Conservation (phyloP, 2,797 vertebrate genomes). For the Morelia viridis region DNA sequence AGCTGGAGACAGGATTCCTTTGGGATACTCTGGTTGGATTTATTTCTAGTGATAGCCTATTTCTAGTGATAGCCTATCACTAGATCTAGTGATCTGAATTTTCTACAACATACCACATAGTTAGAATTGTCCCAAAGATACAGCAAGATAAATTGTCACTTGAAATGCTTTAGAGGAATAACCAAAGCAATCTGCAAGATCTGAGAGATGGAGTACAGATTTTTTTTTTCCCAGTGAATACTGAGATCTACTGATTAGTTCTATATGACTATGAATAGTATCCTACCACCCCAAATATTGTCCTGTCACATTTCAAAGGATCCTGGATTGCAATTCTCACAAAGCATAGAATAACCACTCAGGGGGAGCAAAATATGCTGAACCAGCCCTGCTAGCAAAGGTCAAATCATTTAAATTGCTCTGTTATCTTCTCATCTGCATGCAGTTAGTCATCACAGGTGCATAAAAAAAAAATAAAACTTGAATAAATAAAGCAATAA, state of each 20-base stretch:
- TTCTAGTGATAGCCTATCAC: background rate
- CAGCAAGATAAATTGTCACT: background rate
- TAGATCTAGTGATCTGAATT: background rate
- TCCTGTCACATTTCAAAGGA: background rate
- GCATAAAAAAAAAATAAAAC: slow-evolving; percentile 17
- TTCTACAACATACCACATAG: background rate
- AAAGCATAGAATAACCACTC: background rate
- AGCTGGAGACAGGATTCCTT: background rate
- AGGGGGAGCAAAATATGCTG: background rate
- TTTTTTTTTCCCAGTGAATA: background rate
- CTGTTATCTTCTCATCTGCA: slow-evolving; percentile 19
- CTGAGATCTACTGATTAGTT: background rate
- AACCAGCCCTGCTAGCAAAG: background rate
- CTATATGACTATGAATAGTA: background rate
- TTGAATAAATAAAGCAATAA: slow-evolving; percentile 33
- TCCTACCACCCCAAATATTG: background rate
- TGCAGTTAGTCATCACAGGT: slow-evolving; percentile 29
- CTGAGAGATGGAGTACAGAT: background rate
- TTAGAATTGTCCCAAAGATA: background rate
- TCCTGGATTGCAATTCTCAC: background rate
- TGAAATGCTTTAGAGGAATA: background rate
- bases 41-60: background rate
- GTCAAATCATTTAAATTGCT: slow-evolving; percentile 11
- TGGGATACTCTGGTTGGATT: background rate
- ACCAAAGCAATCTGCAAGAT: background rate